phyloP scores from a whole-genome alignment of 2,113 vertebrate species.

The Phyllostomus hastatus region DNA sequence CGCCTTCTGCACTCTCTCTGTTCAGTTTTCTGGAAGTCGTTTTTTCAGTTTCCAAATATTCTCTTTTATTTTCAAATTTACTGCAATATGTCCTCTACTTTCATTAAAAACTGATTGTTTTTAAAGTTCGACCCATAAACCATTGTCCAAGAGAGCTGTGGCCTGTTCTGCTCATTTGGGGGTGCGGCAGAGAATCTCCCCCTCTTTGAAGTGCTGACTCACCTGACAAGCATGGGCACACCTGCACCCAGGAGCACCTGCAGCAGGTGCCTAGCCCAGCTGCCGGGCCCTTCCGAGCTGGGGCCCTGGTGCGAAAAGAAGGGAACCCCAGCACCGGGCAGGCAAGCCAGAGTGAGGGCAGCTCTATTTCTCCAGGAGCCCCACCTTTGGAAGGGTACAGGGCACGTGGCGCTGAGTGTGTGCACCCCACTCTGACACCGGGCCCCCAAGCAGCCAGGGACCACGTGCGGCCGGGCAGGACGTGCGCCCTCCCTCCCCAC shows the following conservation, averaged over 20 bases:
- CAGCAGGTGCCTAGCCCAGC: not conserved
- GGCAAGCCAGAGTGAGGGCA: not conserved
- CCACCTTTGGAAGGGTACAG: not conserved
- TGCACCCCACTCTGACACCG: not conserved
- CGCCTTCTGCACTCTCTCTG: no score
- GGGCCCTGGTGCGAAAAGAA: not conserved
- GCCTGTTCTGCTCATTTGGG: not conserved
- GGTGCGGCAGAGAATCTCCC: no score
- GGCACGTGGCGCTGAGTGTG: fast-evolving
- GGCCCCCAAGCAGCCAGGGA: not conserved
- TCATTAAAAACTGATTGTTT: not conserved
- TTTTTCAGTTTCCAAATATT: not conserved
- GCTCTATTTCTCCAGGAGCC: not conserved
- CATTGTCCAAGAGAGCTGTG: not conserved
- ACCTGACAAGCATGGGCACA: not conserved
- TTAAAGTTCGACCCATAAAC: not conserved
- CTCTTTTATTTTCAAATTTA: not conserved
- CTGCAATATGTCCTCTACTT: not conserved
- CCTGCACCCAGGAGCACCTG: not conserved
- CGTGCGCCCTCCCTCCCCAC: not conserved
- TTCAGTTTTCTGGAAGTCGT: not conserved
- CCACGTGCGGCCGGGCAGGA: not conserved
- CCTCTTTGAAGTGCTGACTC: not conserved
- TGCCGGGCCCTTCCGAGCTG: not conserved
- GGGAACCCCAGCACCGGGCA: no score